Base-by-base conservation (phyloP, 1,140 invertebrate species). In the Arctopsyche grandis region DNA sequence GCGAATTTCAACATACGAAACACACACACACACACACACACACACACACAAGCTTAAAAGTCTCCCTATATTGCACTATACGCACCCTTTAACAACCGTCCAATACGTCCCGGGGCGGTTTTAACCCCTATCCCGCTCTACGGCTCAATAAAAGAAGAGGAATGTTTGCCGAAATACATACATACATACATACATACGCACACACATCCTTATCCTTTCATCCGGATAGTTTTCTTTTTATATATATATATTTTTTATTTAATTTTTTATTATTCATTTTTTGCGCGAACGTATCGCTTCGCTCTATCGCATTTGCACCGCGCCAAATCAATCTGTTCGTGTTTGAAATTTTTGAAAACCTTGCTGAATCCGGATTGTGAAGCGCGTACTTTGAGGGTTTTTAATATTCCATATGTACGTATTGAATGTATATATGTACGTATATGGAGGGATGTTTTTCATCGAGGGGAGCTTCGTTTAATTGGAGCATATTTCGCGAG, bases 401-500 rank as follows among this genome's bases (percentile, higher is more conserved):
- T n/a, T n/a, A n/a, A n/a, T n/a, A n/a, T n/a, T n/a, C n/a, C n/a
- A n/a, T n/a, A n/a, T n/a, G n/a, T n/a, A n/a, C n/a, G n/a, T n/a
- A n/a, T n/a, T n/a, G n/a, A n/a, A n/a, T n/a, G n/a, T n/a, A n/a
- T n/a, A n/a, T n/a, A n/a, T n/a, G n/a, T n/a, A n/a, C n/a, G n/a
- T n/a, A n/a, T n/a, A n/a, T n/a, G n/a, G n/a, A n/a, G n/a, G 29
- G 7, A 7, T 38, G 7, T 38, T 38, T 38, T 38, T 38, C 29
- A 38, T 38, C 29, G 29, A 38, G 29, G 19, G 19, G 60, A 66
- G 60, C 1, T 12, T 21, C 1, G 26, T 74, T 26, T 74, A 74
- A 74, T 74, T 74, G 71, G 46, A 74, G 22, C 71, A 58, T 74
- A 74, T 74, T 74, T 16, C 46, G 5, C 46, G 52, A 1, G 71